Conservation (phyloP, 2,797 vertebrate genomes). For the Micropoecilia bifurca region DNA sequence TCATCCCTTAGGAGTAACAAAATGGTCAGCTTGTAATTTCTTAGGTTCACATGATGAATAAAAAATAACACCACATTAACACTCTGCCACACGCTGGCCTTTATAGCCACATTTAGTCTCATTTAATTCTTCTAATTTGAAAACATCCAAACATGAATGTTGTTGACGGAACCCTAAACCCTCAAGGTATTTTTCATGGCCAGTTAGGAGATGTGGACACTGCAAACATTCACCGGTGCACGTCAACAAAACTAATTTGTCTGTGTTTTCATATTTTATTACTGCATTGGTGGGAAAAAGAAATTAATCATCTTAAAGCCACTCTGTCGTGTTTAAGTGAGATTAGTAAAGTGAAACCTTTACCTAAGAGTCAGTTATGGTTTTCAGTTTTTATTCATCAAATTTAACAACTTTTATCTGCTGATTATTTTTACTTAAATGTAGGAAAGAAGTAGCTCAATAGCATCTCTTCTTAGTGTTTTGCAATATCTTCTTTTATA, state of each 20-base stretch:
- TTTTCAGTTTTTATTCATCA: neutral
- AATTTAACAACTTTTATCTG: neutral
- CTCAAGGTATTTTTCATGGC: slow-evolving; percentile 33
- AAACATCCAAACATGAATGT: slow-evolving; percentile 12
- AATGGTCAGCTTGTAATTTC: neutral
- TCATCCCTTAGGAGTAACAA: neutral
- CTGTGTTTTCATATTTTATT: slow-evolving; percentile 2
- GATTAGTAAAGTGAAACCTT: neutral
- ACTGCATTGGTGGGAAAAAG: neutral
- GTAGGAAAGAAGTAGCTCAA: neutral
- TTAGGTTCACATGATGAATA: neutral
- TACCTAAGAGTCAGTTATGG: neutral
- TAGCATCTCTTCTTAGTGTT: neutral
- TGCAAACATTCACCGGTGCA: slow-evolving; percentile 34
- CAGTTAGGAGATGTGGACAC: slow-evolving; percentile 30
- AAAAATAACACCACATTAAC: neutral
- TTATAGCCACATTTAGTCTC: slow-evolving; percentile 7
- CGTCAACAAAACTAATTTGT: slow-evolving; percentile 3
- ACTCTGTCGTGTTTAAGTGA: too few relatives aligned
- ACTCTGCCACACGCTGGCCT: neutral
- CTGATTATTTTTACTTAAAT: neutral
- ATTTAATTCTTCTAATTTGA: slow-evolving; percentile 22
- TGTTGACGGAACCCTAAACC: slow-evolving; percentile 27
- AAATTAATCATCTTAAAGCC: neutral
- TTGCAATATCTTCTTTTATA: neutral